phyloP scores from a whole-genome alignment of 2,113 vertebrate genomes.

The Anolis carolinensis region DNA sequence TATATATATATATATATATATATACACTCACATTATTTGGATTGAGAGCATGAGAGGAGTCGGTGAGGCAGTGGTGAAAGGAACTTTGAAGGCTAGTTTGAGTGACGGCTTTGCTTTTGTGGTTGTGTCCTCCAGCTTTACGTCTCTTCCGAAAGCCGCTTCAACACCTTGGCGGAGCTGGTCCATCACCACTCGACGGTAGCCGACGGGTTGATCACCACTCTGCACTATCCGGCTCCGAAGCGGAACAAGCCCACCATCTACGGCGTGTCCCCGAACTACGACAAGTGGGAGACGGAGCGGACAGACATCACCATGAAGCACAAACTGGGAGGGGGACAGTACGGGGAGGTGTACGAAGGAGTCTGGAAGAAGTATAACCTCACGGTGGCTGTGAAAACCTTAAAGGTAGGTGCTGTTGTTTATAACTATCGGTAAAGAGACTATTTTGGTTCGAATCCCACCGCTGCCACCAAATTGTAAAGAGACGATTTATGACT shows the following conservation, averaged over 20 bases:
- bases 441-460: too few relatives aligned
- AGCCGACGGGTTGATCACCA: conserved; percentile 96
- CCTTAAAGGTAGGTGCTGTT: conserved; percentile 84
- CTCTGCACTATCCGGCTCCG: conserved; percentile 95
- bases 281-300: conserved; percentile 99
- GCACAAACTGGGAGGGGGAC: conserved; percentile 96
- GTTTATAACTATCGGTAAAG: neutral
- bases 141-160: conserved; percentile 97
- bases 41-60: too few relatives aligned
- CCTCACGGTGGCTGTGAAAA: conserved; percentile 96
- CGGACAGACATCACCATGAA: conserved; percentile 99
- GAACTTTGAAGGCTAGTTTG: too few relatives aligned
- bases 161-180: conserved; percentile 95
- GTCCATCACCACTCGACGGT: conserved; percentile 98
- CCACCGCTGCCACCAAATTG: too few relatives aligned
- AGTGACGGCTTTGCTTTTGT: neutral
- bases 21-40: too few relatives aligned
- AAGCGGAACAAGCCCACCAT: conserved; percentile 99
- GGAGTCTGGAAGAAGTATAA: conserved; percentile 99
- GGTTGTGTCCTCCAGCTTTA: conserved; percentile 83
- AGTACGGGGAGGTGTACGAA: conserved; percentile 98
- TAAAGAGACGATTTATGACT: too few relatives aligned
- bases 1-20: too few relatives aligned
- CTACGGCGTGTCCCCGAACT: conserved; percentile 97
- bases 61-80: too few relatives aligned